Evolutionary conservation across 1,140 invertebrate species (phyloP).

Genomic region (Neodiprion fabricii): DNA sequence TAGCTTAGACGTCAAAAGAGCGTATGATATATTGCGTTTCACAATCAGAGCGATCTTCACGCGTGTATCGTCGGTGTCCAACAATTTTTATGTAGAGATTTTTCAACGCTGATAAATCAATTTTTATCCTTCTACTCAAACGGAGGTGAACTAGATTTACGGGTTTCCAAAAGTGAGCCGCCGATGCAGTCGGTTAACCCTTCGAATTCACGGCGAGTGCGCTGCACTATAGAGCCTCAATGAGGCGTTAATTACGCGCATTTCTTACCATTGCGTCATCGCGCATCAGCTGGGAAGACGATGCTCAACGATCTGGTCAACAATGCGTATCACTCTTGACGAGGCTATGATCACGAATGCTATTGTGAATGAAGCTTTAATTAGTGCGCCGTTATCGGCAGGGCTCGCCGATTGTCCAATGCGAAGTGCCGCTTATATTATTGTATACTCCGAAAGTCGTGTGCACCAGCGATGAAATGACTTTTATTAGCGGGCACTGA

Average conservation of each 20-base stretch:
- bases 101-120: not conserved
- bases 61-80: not conserved
- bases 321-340: conserved; percentile 16
- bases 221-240: conserved; percentile 3
- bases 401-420: not conserved
- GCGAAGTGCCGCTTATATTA: not conserved
- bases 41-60: not conserved
- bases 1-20: too few species aligned
- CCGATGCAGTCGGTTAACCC: not conserved
- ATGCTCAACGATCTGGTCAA: not conserved
- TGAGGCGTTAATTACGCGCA: conserved; percentile 11
- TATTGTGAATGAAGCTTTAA: conserved; percentile 7
- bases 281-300: not conserved
- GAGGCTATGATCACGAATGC: conserved; percentile 14
- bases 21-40: not conserved
- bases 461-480: not conserved
- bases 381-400: not conserved
- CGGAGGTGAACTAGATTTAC: not conserved
- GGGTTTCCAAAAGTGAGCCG: not conserved
- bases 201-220: not conserved
- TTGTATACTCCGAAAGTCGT: not conserved
- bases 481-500: not conserved
- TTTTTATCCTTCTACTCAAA: not conserved
- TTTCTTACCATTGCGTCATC: not conserved
- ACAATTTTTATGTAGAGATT: not conserved